These are phyloP conservation scores for Embiotoca jacksoni DNA, from an alignment of 2,113 vertebrate genomes.

Conservation along the genomic window DNA sequence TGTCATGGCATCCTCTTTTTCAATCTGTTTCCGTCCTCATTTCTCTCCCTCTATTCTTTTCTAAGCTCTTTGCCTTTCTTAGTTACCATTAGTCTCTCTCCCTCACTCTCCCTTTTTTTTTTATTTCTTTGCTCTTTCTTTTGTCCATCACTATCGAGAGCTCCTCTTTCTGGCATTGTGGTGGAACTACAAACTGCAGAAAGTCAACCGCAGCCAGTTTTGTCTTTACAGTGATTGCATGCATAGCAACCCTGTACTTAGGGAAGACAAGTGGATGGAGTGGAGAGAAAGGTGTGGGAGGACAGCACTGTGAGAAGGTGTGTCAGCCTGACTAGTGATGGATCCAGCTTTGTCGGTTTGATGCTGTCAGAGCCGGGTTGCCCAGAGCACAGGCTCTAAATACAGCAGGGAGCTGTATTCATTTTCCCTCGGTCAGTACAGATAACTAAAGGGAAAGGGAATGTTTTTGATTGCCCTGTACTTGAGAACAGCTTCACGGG, in stretches of 20 bases:
- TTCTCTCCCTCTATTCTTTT: constrained; percentile 61
- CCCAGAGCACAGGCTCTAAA: constrained; percentile 28
- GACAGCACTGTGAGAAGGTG: constrained; percentile 66
- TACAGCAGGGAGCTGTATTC: constrained; percentile 18
- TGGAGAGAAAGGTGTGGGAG: constrained; percentile 54
- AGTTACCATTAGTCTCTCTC: background rate
- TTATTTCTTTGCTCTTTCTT: constrained; percentile 53
- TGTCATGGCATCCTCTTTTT: constrained; percentile 76
- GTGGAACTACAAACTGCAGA: constrained; percentile 9
- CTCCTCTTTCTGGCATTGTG: constrained; percentile 23
- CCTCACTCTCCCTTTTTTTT: constrained; percentile 29
- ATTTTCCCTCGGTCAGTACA: constrained; percentile 37
- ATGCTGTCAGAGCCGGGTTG: constrained; percentile 44
- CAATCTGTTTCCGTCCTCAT: constrained; percentile 56
- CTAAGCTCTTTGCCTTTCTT: constrained; percentile 34
- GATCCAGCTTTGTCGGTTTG: constrained; percentile 45
- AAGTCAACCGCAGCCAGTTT: constrained; percentile 30
- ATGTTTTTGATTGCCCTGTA: constrained; percentile 48
- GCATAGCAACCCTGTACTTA: constrained; percentile 28
- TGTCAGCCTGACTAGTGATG: constrained; percentile 55
- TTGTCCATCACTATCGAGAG: constrained; percentile 28
- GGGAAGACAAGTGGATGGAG: constrained; percentile 47
- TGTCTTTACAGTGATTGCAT: constrained; percentile 46
- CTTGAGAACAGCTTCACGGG: constrained; percentile 49
- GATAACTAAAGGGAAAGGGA: constrained; percentile 57